Evolutionary conservation across 2,888 invertebrate species (phyloP).

Genomic region (Hesperia comma): DNA sequence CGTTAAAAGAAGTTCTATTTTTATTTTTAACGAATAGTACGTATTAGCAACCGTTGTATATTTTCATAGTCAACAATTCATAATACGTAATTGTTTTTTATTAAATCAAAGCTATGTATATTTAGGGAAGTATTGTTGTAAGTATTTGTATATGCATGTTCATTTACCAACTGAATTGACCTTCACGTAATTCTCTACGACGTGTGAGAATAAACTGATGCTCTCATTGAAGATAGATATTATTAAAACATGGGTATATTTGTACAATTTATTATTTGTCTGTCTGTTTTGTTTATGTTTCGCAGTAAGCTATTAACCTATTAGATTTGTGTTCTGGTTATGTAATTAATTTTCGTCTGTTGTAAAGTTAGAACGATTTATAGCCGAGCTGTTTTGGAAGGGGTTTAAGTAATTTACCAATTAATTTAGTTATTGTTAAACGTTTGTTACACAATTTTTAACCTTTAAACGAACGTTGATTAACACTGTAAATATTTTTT

Average conservation of each 20-base stretch:
- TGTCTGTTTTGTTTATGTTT: slow-evolving; percentile 1
- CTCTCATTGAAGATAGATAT: background rate
- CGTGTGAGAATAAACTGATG: slow-evolving; percentile 1
- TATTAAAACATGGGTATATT: slow-evolving; percentile 5
- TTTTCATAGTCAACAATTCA: too few species aligned
- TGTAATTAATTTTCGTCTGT: background rate
- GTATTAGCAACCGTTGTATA: too few species aligned
- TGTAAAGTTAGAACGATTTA: background rate
- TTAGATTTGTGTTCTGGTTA: background rate
- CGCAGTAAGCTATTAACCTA: background rate
- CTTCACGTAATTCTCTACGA: background rate
- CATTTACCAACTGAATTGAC: background rate
- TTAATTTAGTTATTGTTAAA: too few species aligned
- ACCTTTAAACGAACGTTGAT: too few species aligned
- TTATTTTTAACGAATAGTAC: too few species aligned
- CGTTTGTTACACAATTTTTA: too few species aligned
- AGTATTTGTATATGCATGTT: background rate
- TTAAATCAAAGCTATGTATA: background rate
- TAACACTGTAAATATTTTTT: too few species aligned
- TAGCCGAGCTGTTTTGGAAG: background rate
- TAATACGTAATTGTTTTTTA: too few species aligned
- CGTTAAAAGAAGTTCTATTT: too few species aligned
- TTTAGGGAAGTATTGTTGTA: background rate
- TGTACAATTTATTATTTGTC: slow-evolving; percentile 1
- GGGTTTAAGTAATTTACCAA: background rate